Base-by-base conservation (phyloP, 2,888 invertebrate genomes). In the Drosophila mimica region DNA sequence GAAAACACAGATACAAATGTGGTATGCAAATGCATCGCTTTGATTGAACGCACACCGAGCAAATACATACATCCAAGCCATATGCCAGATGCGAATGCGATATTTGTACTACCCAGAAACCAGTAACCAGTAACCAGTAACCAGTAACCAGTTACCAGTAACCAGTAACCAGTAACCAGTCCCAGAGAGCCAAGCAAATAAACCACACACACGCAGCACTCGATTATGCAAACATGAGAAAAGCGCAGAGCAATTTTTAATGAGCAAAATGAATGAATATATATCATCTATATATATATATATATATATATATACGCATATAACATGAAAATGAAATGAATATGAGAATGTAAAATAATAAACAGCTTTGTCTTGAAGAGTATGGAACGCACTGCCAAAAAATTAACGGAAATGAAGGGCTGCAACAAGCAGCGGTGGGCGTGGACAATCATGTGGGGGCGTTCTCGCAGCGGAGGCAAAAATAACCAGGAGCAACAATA, bases 351-450 rank as follows among this genome's bases (percentile, higher is more conserved):
- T 77, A 78, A 88, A 82, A 90, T 89, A 86, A 83, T 81, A 83
- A 86, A 89, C 90, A 91, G 88, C 92, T 92, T 92, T 92, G 92
- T 92, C 92, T 92, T 92, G 92, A 92, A 92, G 92, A 92, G 92
- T 92, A 92, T 92, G 82, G 92, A 92, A 86, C 92, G 92, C 92
- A 83, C 82, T 90, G 92, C 80, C 84, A 92, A 92, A 92, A 92
- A 92, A 88, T 92, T 92, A 92, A 91, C 91, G 92, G 92, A 92
- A 92, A 92, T 92, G 92, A 92, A 89, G 80, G 40, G 68, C 28
- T 68, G 54, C 67, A 52, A 15, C 25, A 49, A 71, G 75, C 76
- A 76, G 63, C 81, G 77, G 78, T 72, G 71, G 67, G 65, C 38
- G n/a, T 30, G 28, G 54, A 5, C 69, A 48, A 59, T 53, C 67